Evolutionary conservation across 2,888 invertebrate species (phyloP), one percentile per base, ranked within the genome.

Genomic region (Brachyptera putata): DNA sequence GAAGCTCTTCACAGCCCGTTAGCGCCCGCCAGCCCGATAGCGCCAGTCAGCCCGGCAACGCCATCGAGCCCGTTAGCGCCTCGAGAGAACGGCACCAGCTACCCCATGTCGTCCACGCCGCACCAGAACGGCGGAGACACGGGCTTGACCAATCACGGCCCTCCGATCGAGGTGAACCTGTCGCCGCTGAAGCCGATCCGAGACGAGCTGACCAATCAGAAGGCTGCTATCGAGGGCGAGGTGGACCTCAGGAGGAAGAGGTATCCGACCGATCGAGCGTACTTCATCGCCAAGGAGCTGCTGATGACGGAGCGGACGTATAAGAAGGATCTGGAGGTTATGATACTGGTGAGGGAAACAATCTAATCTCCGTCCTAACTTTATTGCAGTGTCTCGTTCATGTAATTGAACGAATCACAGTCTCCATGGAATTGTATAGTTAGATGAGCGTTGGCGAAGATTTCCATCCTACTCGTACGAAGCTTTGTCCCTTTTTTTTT

Each of bases 241-340:
- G 57, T 64, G 16, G 65, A 65, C 43, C 22, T 62, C 24, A 25
- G 65, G 46, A 60, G 63, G 58, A 65, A 62, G 82, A 79, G 82
- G 67, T 83, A 82, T 77, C 83, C 84, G 1, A 80, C 80, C 2
- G 88, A 88, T 69, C 84, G 82, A 70, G 84, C 84, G 16, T 93
- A 91, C 75, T 93, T 87, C 73, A 85, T 94, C 66, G 88, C 90
- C 56, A 95, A 95, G 75, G 96, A 97, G 76, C 80, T 97, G 67
- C 80, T 96, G 58, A 95, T 95, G 91, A 96, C 95, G 0, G 96
- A 97, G 73, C 80, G 95, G 67, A 96, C 96, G 0, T 96, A 95
- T 75, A 92, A 92, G 71, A 90, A 94, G 70, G 96, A 97, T 73
- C 77, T 97, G 68, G 95, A 95, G 73, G 89, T 96, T 41, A 83